Base-by-base conservation (phyloP, 53 echinoderm and acorn worm species). In the Apostichopus leukothele region DNA sequence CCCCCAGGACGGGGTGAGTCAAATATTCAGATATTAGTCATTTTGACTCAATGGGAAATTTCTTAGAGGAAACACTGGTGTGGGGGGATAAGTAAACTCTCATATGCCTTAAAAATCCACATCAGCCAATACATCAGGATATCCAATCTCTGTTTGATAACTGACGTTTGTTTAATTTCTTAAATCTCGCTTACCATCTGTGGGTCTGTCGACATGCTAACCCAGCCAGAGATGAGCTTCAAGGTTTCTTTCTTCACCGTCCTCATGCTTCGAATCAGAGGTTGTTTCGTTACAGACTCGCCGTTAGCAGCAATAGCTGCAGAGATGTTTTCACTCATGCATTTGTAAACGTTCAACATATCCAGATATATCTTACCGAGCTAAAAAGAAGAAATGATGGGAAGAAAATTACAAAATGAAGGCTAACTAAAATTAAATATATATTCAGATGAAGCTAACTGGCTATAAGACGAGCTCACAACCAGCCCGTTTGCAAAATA, bases 241-340 rank as follows among this genome's bases (percentile, higher is more conserved):
- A 97, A 90, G 7, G 97, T 95, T 74, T 97, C 97, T 88, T 97
- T 97, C 94, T 95, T 97, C 63, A 97, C 97, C 5, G 95, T 97
- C 21, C 97, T 91, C 97, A 97, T 96, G 88, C 95, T 95, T 68
- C 97, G 88, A 83, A 97, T 95, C 73, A 97, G 86, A 1, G 97
- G 95, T 68, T 95, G 95, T 85, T 97, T 97, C 68, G 97, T 97
- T 71, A 97, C 97, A 53, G 89, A 81, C 77, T 94, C 97, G 66
- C 97, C 97, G 60, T 94, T 97, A 86, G 91, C 89, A 71, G 89
- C 89, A 26, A 95, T 97, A 5, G 97, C 97, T 75, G 91, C 92
- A 16, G 97, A 97, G 91, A 97, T 95, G 89, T 97, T 97, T 75
- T 97, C 97, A 91, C 97, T 97, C 97, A 97, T 97, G 75, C 97